Evolutionary conservation across 1,140 invertebrate species (phyloP).

Genomic region (Leptinotarsa lineolata): DNA sequence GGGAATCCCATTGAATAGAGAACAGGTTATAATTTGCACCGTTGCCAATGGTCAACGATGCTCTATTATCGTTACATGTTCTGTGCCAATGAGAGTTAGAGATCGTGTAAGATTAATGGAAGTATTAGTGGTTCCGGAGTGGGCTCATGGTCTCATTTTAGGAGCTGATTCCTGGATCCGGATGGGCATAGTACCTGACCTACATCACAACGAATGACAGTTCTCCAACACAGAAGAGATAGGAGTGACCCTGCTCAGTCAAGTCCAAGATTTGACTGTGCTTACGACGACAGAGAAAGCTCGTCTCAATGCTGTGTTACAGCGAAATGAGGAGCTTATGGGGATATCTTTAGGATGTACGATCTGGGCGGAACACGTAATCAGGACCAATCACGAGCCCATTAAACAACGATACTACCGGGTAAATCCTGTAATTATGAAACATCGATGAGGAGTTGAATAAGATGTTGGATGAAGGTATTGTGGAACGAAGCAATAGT

Average conservation of each 20-base stretch:
- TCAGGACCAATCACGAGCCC: constrained; percentile 34
- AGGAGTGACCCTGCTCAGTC: no score
- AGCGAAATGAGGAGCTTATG: neutral
- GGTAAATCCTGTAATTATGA: constrained; percentile 28
- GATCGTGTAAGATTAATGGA: neutral
- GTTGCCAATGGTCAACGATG: neutral
- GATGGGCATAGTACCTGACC: constrained; percentile 35
- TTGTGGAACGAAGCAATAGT: neutral
- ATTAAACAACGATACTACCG: constrained; percentile 42
- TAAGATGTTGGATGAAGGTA: neutral
- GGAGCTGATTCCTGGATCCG: constrained; percentile 18
- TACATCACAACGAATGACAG: constrained; percentile 18
- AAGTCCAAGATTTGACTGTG: neutral
- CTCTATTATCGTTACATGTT: neutral
- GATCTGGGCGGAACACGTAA: constrained; percentile 27
- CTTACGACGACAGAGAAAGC: constrained; percentile 4
- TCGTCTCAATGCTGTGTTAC: neutral
- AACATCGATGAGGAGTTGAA: constrained; percentile 1
- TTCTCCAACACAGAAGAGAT: constrained; percentile 5
- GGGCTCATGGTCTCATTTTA: neutral
- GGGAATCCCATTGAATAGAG: neutral
- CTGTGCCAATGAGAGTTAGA: neutral
- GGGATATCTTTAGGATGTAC: constrained; percentile 28
- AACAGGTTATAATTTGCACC: neutral
- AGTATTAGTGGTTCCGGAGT: neutral